Evolutionary conservation across 2,113 vertebrate genomes (phyloP).

Genomic region (Oncorhynchus keta): DNA sequence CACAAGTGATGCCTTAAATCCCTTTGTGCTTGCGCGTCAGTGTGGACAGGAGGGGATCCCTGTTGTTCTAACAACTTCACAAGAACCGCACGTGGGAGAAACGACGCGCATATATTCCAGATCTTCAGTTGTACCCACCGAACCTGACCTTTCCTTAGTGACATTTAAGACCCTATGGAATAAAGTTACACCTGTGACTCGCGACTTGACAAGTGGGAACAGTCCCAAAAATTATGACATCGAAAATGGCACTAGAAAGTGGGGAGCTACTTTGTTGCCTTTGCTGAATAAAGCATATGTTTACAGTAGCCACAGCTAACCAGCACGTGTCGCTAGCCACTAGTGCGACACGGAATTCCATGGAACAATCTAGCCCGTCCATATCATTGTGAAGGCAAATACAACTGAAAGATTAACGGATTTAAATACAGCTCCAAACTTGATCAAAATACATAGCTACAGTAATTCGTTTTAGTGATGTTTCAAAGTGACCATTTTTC

Average conservation of each 20-base stretch:
- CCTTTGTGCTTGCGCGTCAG: too few species aligned
- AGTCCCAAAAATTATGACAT: background rate
- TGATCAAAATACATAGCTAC: too few species aligned
- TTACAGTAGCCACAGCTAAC: conserved; percentile 61
- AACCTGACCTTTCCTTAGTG: conserved; percentile 24
- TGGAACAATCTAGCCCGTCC: background rate
- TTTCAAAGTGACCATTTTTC: too few species aligned
- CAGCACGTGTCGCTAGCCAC: conserved; percentile 53
- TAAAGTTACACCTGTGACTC: background rate
- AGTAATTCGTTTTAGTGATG: too few species aligned
- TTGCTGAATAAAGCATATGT: conserved; percentile 34
- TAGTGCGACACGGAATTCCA: too few species aligned
- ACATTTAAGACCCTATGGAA: background rate
- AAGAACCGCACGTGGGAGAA: background rate
- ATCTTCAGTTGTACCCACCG: background rate
- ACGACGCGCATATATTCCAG: background rate
- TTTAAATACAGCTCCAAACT: too few species aligned
- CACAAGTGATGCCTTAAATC: too few species aligned
- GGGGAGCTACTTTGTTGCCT: background rate
- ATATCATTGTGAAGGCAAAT: too few species aligned
- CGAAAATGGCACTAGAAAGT: conserved; percentile 26
- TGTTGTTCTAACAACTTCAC: background rate
- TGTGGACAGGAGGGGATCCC: too few species aligned
- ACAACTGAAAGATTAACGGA: too few species aligned
- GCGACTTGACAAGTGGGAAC: background rate